Conservation (phyloP, 2,888 invertebrate genomes). For the Hirtodrosophila alboralis region DNA sequence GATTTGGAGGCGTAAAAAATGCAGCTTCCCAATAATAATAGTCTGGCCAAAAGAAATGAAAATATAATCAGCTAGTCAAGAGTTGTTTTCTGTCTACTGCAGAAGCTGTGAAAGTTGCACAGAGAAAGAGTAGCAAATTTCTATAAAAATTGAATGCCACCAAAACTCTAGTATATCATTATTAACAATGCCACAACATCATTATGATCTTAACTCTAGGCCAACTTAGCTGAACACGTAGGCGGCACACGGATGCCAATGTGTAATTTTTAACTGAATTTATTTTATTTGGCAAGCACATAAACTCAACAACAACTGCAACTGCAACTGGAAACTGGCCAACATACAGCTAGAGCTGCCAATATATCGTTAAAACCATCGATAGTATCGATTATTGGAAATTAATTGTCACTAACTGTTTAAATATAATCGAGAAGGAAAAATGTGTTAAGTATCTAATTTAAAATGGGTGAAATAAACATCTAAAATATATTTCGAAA, state of each 20-base stretch:
- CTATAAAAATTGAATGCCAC: constrained; percentile 67
- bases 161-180: constrained; percentile 27
- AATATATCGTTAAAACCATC: too few relatives aligned
- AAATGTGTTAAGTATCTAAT: too few relatives aligned
- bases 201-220: constrained; percentile 12
- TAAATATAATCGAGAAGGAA: too few relatives aligned
- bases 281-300: constrained; percentile 42
- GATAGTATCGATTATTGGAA: too few relatives aligned
- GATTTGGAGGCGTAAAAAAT: constrained; percentile 76
- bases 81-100: constrained; percentile 62
- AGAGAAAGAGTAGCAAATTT: constrained; percentile 73
- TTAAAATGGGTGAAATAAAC: too few relatives aligned
- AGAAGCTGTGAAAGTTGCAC: constrained; percentile 74
- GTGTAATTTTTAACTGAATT: constrained; percentile 58
- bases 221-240: constrained; percentile 64
- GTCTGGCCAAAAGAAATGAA: constrained; percentile 28
- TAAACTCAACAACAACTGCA: constrained; percentile 24
- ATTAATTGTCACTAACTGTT: too few relatives aligned
- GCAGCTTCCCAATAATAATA: constrained; percentile 72
- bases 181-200: constrained; percentile 11
- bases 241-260: constrained; percentile 71
- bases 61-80: constrained; percentile 35
- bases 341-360: too few relatives aligned
- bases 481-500: too few relatives aligned
- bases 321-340: neutral